Base-by-base conservation (phyloP, 2,113 vertebrate species). In the Arenaria interpres region DNA sequence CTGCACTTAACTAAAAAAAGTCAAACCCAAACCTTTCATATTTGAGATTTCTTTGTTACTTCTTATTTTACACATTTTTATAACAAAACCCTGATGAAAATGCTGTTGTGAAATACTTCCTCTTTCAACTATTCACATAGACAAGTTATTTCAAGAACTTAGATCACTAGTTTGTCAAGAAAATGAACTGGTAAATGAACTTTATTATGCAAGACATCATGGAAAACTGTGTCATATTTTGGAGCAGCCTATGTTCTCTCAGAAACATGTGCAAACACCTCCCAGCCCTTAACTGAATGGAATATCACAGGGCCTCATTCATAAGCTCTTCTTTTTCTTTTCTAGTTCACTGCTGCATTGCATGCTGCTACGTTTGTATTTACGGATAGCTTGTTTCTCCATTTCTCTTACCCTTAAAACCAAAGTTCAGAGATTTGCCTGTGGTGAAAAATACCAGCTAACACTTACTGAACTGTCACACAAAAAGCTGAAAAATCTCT, bases 251-350 rank as follows among this genome's bases (percentile, higher is more conserved):
- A 14, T 21, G 12, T n/a, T 74, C 28, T 59, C 56, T 54, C 35
- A 50, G 78, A 74, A 43, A 63, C 14, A 30, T 1, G 3, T 15
- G 20, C 25, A 68, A 81, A 89, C n/a, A 76, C 13, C 7, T 71
- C 51, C 67, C 56, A 75, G 83, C 35, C 51, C 46, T 48, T 50
- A 60, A 33, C 18, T 10, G 12, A 64, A 66, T 6, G 17, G 27
- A 68, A 6, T 69, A 45, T 39, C 32, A 37, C 8, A 27, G 1
- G 0, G 16, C 19, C 72, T 48, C 1, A 0, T 25, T 59, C 37
- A 18, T 13, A 5, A 14, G 24, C 33, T 83, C 25, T 32, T 66
- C 32, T 63, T 39, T 50, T 32, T 66, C 32, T 63, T 39, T 50
- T 20, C 67, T 27, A 39, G 12, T 25, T 30, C 43, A 28, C 20